Conservation (phyloP, 1,140 invertebrate species). For the Drosophila biarmipes region DNA sequence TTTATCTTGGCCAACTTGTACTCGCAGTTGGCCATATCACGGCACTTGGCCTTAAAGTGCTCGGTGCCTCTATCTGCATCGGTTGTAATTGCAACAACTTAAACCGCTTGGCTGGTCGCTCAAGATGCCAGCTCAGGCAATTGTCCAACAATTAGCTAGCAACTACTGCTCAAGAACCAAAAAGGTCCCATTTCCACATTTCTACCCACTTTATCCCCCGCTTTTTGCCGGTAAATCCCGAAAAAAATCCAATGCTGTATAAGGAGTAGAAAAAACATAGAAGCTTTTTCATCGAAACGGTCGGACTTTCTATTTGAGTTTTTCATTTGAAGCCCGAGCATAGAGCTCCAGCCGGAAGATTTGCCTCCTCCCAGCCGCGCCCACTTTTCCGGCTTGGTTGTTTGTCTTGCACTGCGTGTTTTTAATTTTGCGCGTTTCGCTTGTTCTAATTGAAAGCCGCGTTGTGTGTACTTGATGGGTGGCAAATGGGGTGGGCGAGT, state of each 20-base stretch:
- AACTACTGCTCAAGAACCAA: conserved; percentile 10
- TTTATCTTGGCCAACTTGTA: conserved; percentile 78
- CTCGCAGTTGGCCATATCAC: conserved; percentile 57
- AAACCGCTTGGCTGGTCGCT: conserved; percentile 71
- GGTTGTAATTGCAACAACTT: conserved; percentile 76
- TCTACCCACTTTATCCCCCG: conserved; percentile 6
- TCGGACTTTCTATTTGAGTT: conserved; percentile 72
- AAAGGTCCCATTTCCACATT: conserved; percentile 4
- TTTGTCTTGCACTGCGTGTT: conserved; percentile 81
- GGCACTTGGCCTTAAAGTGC: conserved; percentile 43
- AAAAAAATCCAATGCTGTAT: conserved; percentile 26
- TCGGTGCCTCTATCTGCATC: conserved; percentile 60
- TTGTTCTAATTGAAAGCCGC: conserved; percentile 81
- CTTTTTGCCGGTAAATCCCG: conserved; percentile 26
- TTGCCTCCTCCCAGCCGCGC: conserved; percentile 15
- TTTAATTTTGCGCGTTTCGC: conserved; percentile 82
- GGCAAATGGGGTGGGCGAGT: neutral
- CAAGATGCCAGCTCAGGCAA: conserved; percentile 61
- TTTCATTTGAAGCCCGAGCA: conserved; percentile 59
- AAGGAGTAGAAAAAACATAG: conserved; percentile 6
- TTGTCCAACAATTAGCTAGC: conserved; percentile 76
- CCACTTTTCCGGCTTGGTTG: conserved; percentile 30
- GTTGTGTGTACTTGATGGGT: conserved; percentile 59
- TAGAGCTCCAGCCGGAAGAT: conserved; percentile 3
- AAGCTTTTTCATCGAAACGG: conserved; percentile 13